A percentile compares a stretch with the other conserved stretches of the same genome.
phyloP scores from a whole-genome alignment of 2,797 vertebrate species.

The Fistularia tabacaria region DNA sequence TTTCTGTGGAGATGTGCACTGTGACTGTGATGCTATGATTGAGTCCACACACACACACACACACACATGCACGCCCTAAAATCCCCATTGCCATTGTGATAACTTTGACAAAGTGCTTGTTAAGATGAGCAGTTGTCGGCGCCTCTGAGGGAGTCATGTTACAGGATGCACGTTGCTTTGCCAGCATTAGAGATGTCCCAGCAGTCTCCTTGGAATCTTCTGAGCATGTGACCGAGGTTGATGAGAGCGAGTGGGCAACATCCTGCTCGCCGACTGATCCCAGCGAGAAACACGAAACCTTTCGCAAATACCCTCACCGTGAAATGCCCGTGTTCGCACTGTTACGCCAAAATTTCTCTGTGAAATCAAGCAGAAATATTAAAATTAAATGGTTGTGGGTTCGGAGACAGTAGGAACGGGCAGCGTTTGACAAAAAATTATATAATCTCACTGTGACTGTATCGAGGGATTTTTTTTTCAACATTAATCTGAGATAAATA shows the following conservation, averaged over 20 bases:
- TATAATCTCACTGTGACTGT: no score
- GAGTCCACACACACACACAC: constrained; percentile 23
- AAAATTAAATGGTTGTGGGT: no score
- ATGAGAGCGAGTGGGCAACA: constrained; percentile 1
- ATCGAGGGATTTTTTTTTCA: no score
- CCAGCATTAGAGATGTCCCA: constrained; percentile 27
- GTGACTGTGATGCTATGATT: constrained; percentile 23
- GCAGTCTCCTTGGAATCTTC: constrained; percentile 29
- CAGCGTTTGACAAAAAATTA: no score
- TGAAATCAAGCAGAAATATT: no score
- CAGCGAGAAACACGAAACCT: not conserved
- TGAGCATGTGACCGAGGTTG: constrained; percentile 6
- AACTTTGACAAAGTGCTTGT: constrained; percentile 58
- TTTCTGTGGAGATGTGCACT: constrained; percentile 32
- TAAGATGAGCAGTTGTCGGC: constrained; percentile 62
- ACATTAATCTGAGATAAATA: no score
- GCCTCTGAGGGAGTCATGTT: constrained; percentile 55
- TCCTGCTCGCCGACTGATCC: not conserved
- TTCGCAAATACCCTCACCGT: no score
- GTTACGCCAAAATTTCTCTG: no score
- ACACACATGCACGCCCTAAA: constrained; percentile 23
- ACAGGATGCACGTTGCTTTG: constrained; percentile 41
- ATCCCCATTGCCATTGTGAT: constrained; percentile 47
- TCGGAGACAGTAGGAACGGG: no score
- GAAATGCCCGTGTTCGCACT: no score